A percentile compares a stretch with the other conserved stretches of the same genome.
phyloP scores from a whole-genome alignment of 2,888 invertebrate species.

The Mythimna albipuncta region DNA sequence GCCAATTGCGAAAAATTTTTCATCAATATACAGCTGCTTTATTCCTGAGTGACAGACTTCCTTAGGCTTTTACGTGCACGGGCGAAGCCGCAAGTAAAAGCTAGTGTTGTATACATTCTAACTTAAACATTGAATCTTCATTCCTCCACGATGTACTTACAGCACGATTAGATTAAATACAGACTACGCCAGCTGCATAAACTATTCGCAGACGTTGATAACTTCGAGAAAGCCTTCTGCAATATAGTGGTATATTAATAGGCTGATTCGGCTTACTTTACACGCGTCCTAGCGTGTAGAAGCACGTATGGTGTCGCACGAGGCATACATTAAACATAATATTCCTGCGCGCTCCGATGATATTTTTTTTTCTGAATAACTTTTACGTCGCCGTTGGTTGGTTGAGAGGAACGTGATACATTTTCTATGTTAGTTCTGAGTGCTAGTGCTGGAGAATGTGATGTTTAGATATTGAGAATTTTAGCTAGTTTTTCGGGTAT shows the following conservation, averaged over 20 bases:
- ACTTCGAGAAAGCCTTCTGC: conserved; percentile 44
- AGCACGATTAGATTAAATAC: conserved; percentile 15
- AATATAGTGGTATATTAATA: conserved; percentile 59
- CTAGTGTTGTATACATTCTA: too few species aligned
- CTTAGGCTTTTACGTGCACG: too few species aligned
- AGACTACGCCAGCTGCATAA: conserved; percentile 36
- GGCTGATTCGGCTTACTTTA: conserved; percentile 57
- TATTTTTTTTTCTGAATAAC: conserved; percentile 56
- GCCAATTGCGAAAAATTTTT: too few species aligned
- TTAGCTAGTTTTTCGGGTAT: not conserved
- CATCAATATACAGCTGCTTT: too few species aligned
- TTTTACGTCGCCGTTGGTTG: conserved; percentile 28
- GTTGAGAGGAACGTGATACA: conserved; percentile 39
- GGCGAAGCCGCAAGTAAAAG: too few species aligned
- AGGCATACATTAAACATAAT: conserved; percentile 62
- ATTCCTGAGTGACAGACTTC: too few species aligned
- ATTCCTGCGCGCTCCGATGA: conserved; percentile 43
- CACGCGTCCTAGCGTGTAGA: conserved; percentile 43
- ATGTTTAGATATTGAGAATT: conserved; percentile 15
- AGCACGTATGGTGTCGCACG: conserved; percentile 56
- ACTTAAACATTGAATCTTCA: not conserved
- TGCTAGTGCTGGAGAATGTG: conserved; percentile 18
- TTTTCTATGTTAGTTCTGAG: conserved; percentile 36
- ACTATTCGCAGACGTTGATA: conserved; percentile 51
- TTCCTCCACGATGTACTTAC: not conserved